Evolutionary conservation across 2,888 invertebrate species (phyloP).

Genomic region (Epistrophe grossulariae): DNA sequence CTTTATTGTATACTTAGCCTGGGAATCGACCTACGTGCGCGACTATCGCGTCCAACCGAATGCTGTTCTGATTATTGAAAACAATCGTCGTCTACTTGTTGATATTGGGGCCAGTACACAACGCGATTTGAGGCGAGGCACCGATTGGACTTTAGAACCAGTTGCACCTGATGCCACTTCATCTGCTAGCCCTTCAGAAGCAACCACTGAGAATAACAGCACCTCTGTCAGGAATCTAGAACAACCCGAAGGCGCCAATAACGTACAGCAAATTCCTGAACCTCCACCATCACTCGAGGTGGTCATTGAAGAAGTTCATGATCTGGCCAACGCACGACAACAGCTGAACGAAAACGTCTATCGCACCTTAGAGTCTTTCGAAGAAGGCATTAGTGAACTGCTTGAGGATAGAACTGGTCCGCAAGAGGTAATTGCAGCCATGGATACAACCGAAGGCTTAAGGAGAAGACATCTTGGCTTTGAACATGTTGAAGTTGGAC

Average conservation of each 20-base stretch:
- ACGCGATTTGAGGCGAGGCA: slow-evolving; percentile 39
- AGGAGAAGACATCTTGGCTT: slow-evolving; percentile 75
- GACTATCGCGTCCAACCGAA: slow-evolving; percentile 76
- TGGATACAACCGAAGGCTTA: slow-evolving; percentile 76
- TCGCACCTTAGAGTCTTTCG: slow-evolving; percentile 66
- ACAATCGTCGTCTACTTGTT: slow-evolving; percentile 72
- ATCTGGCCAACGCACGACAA: slow-evolving; percentile 63
- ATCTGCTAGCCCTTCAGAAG: not conserved
- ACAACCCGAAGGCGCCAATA: not conserved
- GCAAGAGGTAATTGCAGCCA: slow-evolving; percentile 76
- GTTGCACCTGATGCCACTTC: slow-evolving; percentile 11
- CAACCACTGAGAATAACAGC: slow-evolving; percentile 61
- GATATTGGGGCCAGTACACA: slow-evolving; percentile 61
- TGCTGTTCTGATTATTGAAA: slow-evolving; percentile 77
- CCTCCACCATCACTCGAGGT: slow-evolving; percentile 78
- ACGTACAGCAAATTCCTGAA: slow-evolving; percentile 68
- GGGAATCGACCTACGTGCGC: slow-evolving; percentile 88
- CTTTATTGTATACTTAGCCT: slow-evolving; percentile 87
- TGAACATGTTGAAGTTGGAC: slow-evolving; percentile 24
- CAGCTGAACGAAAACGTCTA: slow-evolving; percentile 58
- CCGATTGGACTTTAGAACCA: slow-evolving; percentile 49
- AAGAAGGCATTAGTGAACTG: slow-evolving; percentile 76
- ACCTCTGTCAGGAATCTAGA: not conserved
- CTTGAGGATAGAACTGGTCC: slow-evolving; percentile 73
- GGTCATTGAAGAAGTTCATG: slow-evolving; percentile 79